Evolutionary conservation across 2,113 vertebrate species (phyloP).

Genomic region (Labeo catla): DNA sequence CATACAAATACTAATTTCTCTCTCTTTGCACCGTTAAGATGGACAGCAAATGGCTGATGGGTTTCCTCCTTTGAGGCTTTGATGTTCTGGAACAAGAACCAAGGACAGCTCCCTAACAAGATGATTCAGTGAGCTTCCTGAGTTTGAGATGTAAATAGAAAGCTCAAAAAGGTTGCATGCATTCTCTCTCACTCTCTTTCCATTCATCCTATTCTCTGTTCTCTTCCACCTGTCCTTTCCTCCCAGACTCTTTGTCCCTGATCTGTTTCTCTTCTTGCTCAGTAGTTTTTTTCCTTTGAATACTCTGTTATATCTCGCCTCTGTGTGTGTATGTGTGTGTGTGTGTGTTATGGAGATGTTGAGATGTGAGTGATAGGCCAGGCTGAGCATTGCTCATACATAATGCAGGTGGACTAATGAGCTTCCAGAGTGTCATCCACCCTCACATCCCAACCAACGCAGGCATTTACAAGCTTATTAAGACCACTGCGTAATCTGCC

Average conservation of each 20-base stretch:
- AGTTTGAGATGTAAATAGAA: constrained; percentile 18
- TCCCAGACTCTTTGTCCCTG: neutral
- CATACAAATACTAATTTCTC: neutral
- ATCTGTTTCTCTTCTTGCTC: neutral
- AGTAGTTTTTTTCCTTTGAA: neutral
- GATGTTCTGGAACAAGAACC: constrained; percentile 24
- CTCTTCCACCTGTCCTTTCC: neutral
- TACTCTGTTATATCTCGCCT: neutral
- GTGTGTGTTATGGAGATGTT: neutral
- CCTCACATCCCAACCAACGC: neutral
- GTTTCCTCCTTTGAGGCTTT: constrained; percentile 17
- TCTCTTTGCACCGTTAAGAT: neutral
- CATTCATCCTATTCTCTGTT: too few relatives aligned
- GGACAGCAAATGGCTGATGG: neutral
- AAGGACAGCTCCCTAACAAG: neutral
- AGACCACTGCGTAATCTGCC: neutral
- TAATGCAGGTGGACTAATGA: constrained; percentile 18
- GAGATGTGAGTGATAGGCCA: neutral
- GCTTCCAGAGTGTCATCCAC: constrained; percentile 30
- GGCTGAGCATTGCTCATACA: constrained; percentile 7
- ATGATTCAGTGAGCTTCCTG: neutral
- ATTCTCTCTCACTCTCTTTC: neutral
- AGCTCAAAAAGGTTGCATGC: neutral
- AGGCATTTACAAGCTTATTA: neutral
- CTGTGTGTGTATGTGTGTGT: neutral